A percentile compares a stretch with the other conserved stretches of the same genome.
These are phyloP conservation scores for Gari tellinella DNA, from an alignment of 2,888 invertebrate species.

Conservation along the genomic window DNA sequence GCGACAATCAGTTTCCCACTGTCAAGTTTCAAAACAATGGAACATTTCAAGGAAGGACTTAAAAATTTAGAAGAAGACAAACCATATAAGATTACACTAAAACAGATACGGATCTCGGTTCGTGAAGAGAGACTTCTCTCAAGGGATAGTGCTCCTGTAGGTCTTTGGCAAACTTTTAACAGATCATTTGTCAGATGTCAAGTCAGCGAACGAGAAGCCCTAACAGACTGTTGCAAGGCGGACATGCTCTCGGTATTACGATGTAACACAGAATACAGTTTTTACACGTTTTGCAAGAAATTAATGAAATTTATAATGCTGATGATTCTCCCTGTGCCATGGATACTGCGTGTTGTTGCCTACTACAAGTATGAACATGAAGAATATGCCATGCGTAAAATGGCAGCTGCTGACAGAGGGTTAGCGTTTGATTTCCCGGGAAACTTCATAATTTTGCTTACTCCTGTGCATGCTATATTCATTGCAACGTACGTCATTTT, in stretches of 20 bases:
- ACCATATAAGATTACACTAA: not conserved
- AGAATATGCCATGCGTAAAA: not conserved
- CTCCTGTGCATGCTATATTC: not conserved
- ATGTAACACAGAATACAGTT: slow-evolving; percentile 45
- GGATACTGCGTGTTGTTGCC: not conserved
- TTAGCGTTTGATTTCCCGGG: not conserved
- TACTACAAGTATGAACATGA: slow-evolving; percentile 10
- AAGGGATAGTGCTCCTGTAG: not conserved
- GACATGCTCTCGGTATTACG: no score
- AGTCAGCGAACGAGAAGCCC: not conserved
- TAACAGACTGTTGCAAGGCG: no score
- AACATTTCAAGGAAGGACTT: no score
- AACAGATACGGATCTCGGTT: not conserved
- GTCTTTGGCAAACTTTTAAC: not conserved
- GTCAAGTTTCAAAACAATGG: no score
- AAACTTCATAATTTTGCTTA: not conserved
- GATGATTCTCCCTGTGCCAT: not conserved
- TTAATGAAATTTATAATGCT: not conserved
- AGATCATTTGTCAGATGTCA: not conserved
- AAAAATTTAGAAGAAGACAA: no score
- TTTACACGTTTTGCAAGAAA: slow-evolving; percentile 42
- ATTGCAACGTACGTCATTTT: not conserved
- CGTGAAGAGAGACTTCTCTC: not conserved
- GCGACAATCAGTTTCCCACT: no score
- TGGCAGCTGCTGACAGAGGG: not conserved